Evolutionary conservation across 2,888 invertebrate species (phyloP), one percentile per base, ranked within the genome.

Genomic region (Orthonychiurus folsomi): DNA sequence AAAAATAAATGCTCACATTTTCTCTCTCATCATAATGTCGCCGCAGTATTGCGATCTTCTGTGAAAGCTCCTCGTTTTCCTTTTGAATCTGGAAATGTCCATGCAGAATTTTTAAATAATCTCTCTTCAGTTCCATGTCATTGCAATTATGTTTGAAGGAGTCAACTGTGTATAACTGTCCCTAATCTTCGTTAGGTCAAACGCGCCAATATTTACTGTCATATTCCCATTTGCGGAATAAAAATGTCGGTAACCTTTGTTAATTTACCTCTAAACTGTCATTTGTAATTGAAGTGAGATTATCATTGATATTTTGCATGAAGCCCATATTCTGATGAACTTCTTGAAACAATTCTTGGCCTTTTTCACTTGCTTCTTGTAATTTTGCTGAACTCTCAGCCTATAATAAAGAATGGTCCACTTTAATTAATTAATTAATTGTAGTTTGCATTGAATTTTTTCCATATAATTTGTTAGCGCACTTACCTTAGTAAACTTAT

Each of bases 301-400:
- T 73, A 57, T 71, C 71, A 63, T 73, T 71, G 21, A 73, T 73
- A 57, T 66, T 70, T 50, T 73, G 71, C 66, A 73, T 71, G 48
- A 73, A 71, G 9, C 73, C 73, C 73, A 73, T 71, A 56, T 73
- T 73, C 53, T 69, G 70, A 55, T 73, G 70, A 20, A 73, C 71
- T 55, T 73, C 73, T 15, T 61, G 61, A 2, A 70, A 70, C 25
- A 73, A 60, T 24, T 73, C 71, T 55, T 73, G 69, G 12, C 73
- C 73, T 37, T 69, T 69, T 48, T 68, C 70, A 62, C 71, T 70
- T 9, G 73, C 73, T 63, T 73, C 73, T 20, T 68, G 66, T 24
- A 73, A 69, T 54, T 71, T 71, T 1, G 73, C 67, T 1, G 67
- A 60, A 56, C 71, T 70, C 60, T 71, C 73, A 58, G 68, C 69